Base-by-base conservation (phyloP, 2,888 invertebrate species). In the Ectemnius cavifrons region DNA sequence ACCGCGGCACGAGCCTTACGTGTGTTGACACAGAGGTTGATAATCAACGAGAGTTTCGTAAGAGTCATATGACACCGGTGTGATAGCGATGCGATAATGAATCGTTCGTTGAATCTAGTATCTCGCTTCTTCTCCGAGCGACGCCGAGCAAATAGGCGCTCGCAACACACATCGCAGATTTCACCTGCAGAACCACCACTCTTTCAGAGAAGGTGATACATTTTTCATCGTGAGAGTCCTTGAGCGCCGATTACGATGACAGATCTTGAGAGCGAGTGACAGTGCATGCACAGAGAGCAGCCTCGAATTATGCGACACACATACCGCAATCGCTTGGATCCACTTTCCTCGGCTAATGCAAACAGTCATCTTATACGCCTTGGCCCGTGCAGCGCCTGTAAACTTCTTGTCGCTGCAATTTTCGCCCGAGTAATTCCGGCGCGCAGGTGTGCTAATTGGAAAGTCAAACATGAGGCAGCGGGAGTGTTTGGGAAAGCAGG, bases 371-470 rank as follows among this genome's bases (percentile, higher is more conserved):
- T 37, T 37, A 37, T 8, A 11, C 11, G 11, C 4, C 37, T 37
- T 6, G 37, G 11, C 37, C 8, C 67, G 47, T 49, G 47, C 47
- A 52, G 58, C 60, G 63, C 47, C 62, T 20, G 37, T 23, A 23
- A 52, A 28, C 69, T 69, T 71, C 66, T 71, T 63, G 67, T 65
- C 27, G 47, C 14, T 11, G 63, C 62, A 58, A 59, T 62, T 18
- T 60, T 60, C 67, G 63, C 71, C 65, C 66, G 65, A 60, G 49
- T 52, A 64, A 66, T 62, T 69, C 64, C 47, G 73, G 74, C 37
- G 74, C 37, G 37, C 84, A 86, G 86, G 79, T 85, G 87, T 82
- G 81, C 82, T 87, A 85, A 87, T 87, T 83, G 84, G 75, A 84
- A 85, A 85, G 86, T 84, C 82, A 86, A 84, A 86, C 81, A 81